Base-by-base conservation (phyloP, 2,113 vertebrate genomes). In the Oryzias melastigma region DNA sequence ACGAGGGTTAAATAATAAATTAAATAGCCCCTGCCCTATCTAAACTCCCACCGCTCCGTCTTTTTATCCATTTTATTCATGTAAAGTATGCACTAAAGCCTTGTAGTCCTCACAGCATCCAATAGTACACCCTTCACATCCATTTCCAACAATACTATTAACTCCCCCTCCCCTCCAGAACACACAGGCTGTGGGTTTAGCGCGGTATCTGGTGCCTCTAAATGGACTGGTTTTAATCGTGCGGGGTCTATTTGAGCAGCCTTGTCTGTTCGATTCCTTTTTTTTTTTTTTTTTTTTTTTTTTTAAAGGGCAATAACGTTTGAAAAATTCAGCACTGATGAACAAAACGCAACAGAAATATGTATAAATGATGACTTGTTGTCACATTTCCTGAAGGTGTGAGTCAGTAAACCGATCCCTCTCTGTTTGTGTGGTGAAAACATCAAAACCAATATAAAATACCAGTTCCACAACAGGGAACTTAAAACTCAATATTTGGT, bases 111-210 rank as follows among this genome's bases (percentile, higher is more conserved):
- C 82, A 85, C 82, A 78, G 81, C 70, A 74, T 68, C 79, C 74
- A 81, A 87, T 84, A 82, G 78, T 50, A 82, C 62, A 71, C 78
- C 71, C 83, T 87, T 78, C 77, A 88, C 67, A 85, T 83, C 81
- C 82, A 85, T 83, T 85, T 85, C 58, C 75, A 82, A 76, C 73
- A 80, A 82, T 75, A 77, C 80, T 61, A 77, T 79, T 71, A 75
- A 20, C 70, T 58, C 67, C 64, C 70, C 56, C 20, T 53, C 64
- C 52, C 22, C 48, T 19, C 5, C 27, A 22, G 14, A 5, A 69
- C 73, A 57, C 66, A 60, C 53, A 66, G 71, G 75, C 77, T 75
- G 77, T 81, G 78, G 73, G 52, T 43, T 70, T 57, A 75, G 75
- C 73, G 80, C 72, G 78, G 72, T 72, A 44, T 56, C 63, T 49